Percentiles rank a stretch among this genome's conserved stretches.
Evolutionary conservation across 1,140 invertebrate species (phyloP).

Genomic region (Octopus bimaculoides): DNA sequence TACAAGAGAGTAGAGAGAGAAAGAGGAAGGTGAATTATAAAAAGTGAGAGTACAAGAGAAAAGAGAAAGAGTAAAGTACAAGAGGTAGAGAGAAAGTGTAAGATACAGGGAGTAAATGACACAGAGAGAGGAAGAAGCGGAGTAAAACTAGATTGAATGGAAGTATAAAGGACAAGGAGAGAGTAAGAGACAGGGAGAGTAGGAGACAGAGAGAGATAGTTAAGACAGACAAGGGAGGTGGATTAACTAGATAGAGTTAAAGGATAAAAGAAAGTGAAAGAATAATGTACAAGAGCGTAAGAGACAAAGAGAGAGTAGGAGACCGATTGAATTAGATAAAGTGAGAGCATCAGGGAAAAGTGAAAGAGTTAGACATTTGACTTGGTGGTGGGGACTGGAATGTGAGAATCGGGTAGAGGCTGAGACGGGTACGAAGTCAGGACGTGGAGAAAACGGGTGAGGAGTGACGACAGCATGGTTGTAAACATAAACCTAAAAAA

Average conservation of each 20-base stretch:
- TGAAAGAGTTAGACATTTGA: slow-evolving; percentile 13
- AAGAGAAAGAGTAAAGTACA: background rate
- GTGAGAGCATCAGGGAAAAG: slow-evolving; percentile 17
- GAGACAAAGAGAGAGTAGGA: slow-evolving; percentile 19
- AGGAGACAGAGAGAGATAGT: background rate
- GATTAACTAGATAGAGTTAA: slow-evolving; percentile 8
- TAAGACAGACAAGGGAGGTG: background rate
- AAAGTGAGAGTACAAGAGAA: background rate
- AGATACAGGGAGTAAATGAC: background rate
- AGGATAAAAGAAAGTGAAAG: slow-evolving; percentile 6
- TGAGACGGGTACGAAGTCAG: background rate
- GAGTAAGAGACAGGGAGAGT: background rate
- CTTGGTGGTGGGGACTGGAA: slow-evolving; percentile 11
- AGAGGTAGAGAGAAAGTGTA: background rate
- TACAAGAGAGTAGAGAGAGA: background rate
- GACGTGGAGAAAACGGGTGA: no score
- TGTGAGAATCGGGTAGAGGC: slow-evolving; percentile 12
- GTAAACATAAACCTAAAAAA: no score
- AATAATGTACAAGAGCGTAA: slow-evolving; percentile 11
- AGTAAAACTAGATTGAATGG: slow-evolving; percentile 5
- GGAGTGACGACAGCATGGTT: no score
- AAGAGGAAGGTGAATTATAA: background rate
- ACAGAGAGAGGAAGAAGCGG: background rate
- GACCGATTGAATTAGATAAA: slow-evolving; percentile 15
- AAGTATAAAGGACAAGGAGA: background rate